phyloP scores from a whole-genome alignment of 1,140 invertebrate species.

The Anastatus disparis region DNA sequence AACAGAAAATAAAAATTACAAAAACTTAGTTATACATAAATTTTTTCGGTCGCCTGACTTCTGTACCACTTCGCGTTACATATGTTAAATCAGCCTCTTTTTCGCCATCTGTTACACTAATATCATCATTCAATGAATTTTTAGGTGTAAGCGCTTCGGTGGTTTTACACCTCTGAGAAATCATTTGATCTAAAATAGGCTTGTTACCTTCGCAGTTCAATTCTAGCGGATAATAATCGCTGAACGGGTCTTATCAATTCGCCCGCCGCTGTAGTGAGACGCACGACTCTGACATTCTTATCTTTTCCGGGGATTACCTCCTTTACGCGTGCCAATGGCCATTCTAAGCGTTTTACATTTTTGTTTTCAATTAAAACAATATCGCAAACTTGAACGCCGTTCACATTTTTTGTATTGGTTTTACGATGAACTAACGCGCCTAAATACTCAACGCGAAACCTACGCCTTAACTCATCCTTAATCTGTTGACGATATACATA shows the following conservation, averaged over 20 bases:
- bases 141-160: no score
- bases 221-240: no score
- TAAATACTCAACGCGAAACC: background rate
- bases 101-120: no score
- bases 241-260: constrained; percentile 39
- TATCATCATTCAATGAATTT: no score
- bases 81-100: no score
- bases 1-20: no score
- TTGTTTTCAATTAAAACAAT: constrained; percentile 46
- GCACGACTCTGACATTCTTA: constrained; percentile 42
- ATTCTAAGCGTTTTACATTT: constrained; percentile 47
- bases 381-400: constrained; percentile 27
- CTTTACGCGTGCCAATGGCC: constrained; percentile 48
- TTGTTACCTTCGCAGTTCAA: no score
- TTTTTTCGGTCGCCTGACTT: no score
- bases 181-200: no score
- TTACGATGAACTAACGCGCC: background rate
- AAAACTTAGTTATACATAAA: no score
- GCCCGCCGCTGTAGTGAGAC: constrained; percentile 42
- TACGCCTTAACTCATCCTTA: background rate
- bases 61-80: no score
- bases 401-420: background rate
- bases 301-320: constrained; percentile 47
- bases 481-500: background rate
- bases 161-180: no score